Evolutionary conservation across 1,140 invertebrate species (phyloP).

Genomic region (Drosophila saltans): DNA sequence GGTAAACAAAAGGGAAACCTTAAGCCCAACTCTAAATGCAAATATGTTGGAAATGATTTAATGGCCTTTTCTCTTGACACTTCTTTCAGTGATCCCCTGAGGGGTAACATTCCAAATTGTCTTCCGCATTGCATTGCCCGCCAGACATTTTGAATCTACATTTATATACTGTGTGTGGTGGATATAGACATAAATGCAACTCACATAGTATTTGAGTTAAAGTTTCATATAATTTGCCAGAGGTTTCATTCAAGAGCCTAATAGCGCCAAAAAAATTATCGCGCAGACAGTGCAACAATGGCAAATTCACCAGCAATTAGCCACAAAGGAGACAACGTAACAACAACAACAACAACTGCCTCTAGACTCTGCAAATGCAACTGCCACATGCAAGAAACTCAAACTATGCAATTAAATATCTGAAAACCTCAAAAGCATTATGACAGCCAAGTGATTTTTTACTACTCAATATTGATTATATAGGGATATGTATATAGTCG

Average conservation of each 20-base stretch:
- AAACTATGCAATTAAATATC: slow-evolving; percentile 51
- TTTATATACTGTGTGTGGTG: neutral
- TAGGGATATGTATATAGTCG: slow-evolving; percentile 8
- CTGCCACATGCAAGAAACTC: slow-evolving; percentile 33
- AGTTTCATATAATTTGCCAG: slow-evolving; percentile 22
- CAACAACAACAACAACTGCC: neutral
- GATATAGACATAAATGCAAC: slow-evolving; percentile 38
- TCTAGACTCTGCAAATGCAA: neutral
- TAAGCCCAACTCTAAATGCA: neutral
- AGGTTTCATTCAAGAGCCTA: slow-evolving; percentile 17
- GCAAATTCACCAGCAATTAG: slow-evolving; percentile 43
- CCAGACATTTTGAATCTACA: neutral
- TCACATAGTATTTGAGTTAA: slow-evolving; percentile 29
- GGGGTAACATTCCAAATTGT: slow-evolving; percentile 26
- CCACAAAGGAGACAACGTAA: slow-evolving; percentile 20
- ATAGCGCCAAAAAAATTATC: slow-evolving; percentile 16
- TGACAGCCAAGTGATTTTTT: slow-evolving; percentile 27
- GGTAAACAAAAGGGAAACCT: neutral
- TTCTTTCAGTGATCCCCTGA: slow-evolving; percentile 9
- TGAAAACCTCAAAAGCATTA: slow-evolving; percentile 49
- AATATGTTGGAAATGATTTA: neutral
- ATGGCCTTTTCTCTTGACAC: neutral
- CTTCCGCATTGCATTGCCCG: slow-evolving; percentile 42
- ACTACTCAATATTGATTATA: slow-evolving; percentile 26
- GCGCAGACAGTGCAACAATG: slow-evolving; percentile 31